Conservation (phyloP, 2,113 vertebrate species). For the Isurus oxyrinchus region DNA sequence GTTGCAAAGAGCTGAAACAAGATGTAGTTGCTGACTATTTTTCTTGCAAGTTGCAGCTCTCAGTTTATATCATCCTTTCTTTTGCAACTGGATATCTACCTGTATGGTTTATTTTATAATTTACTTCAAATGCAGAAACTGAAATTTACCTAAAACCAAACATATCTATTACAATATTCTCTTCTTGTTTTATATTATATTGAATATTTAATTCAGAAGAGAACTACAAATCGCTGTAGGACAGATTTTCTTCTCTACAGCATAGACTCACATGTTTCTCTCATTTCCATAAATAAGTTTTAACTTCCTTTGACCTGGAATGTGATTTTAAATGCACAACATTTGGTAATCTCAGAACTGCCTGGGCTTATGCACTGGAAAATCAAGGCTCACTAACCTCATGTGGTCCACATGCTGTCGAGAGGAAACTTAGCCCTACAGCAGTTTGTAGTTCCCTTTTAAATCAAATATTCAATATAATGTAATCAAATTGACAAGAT, state of each 20-base stretch:
- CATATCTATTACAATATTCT: not conserved
- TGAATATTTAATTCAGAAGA: not conserved
- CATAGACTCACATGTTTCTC: not conserved
- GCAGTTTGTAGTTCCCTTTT: not conserved
- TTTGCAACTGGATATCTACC: not conserved
- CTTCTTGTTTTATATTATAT: not conserved
- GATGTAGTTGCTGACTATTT: not conserved
- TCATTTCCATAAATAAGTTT: not conserved
- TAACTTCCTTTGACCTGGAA: not conserved
- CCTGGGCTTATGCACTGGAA: not conserved
- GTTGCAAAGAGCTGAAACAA: not conserved
- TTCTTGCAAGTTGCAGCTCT: not conserved
- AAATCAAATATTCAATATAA: not conserved
- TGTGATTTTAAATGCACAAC: not conserved
- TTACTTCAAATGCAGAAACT: not conserved
- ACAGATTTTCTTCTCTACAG: not conserved
- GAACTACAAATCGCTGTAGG: not conserved
- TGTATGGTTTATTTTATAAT: not conserved
- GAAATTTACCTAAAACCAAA: not conserved
- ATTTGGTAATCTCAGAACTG: not conserved
- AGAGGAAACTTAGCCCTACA: not conserved
- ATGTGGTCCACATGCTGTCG: not conserved
- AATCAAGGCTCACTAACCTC: not conserved
- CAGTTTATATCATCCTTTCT: not conserved
- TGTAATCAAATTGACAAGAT: not conserved